Evolutionary conservation across 1,140 invertebrate genomes (phyloP).

Genomic region (Brachionus koreanus): DNA sequence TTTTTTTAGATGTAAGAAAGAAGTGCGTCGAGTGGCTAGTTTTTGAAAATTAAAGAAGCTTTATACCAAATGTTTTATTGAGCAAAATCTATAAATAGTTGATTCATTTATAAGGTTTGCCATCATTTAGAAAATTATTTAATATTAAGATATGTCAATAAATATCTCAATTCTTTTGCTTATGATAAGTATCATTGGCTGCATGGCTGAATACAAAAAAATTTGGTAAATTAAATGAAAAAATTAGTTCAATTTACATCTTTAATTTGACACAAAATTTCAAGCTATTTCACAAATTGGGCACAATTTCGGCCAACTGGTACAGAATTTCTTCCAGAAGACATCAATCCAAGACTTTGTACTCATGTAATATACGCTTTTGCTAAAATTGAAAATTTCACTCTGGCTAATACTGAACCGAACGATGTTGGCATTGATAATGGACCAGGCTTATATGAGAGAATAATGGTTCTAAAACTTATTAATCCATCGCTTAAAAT

Average conservation of each 20-base stretch:
- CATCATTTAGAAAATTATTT: not conserved
- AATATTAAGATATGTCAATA: not conserved
- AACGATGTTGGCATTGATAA: constrained; percentile 65
- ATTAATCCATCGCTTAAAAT: constrained; percentile 25
- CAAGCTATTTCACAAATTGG: constrained; percentile 85
- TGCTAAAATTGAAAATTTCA: constrained; percentile 64
- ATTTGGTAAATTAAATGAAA: constrained; percentile 7
- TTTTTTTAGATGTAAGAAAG: not conserved
- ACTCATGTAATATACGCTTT: constrained; percentile 90
- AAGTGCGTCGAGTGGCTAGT: not conserved
- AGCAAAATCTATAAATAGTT: not conserved
- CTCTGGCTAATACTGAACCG: constrained; percentile 76
- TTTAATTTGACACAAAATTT: not conserved
- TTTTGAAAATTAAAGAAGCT: not conserved
- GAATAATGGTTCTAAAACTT: constrained; percentile 27
- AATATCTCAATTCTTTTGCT: not conserved
- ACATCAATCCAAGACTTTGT: constrained; percentile 79
- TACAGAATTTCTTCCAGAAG: constrained; percentile 78
- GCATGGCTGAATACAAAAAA: not conserved
- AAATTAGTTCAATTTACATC: not conserved
- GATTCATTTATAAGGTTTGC: not conserved
- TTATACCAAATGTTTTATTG: not conserved
- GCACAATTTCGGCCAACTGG: constrained; percentile 76
- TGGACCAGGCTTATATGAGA: constrained; percentile 9
- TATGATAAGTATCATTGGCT: not conserved